Evolutionary conservation across 2,888 invertebrate species (phyloP).

Genomic region (Nesidiocoris tenuis): DNA sequence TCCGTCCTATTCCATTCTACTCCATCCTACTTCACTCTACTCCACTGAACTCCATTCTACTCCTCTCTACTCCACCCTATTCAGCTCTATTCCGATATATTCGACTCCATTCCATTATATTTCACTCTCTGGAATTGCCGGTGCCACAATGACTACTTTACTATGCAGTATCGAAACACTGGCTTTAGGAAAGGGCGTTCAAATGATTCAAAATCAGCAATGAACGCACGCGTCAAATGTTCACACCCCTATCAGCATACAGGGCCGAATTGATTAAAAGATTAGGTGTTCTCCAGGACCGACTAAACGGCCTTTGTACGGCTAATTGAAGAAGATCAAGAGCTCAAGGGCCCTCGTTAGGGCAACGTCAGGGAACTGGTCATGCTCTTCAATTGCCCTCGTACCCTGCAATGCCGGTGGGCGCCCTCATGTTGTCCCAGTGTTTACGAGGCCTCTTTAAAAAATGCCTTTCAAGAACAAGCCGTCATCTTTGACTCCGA

Average conservation of each 20-base stretch:
- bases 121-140: too few relatives aligned
- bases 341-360: slow-evolving; percentile 15
- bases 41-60: too few relatives aligned
- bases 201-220: too few relatives aligned
- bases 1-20: too few relatives aligned
- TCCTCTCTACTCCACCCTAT: too few relatives aligned
- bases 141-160: too few relatives aligned
- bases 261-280: neutral
- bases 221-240: neutral
- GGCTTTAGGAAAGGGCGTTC: too few relatives aligned
- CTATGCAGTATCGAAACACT: too few relatives aligned
- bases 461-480: neutral
- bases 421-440: slow-evolving; percentile 25
- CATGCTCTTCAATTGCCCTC: slow-evolving; percentile 24
- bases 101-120: too few relatives aligned
- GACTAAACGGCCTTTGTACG: slow-evolving; percentile 5
- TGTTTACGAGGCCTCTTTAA: slow-evolving; percentile 4
- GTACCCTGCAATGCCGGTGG: neutral
- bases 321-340: slow-evolving; percentile 8
- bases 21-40: too few relatives aligned
- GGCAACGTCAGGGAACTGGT: neutral
- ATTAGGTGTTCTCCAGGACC: neutral
- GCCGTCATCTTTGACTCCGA: neutral
- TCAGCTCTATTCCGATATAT: too few relatives aligned
- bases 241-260: neutral